Percentiles rank a stretch among this genome's conserved stretches.
These are phyloP conservation scores for Dicerorhinus sumatrensis DNA, from an alignment of 2,113 vertebrate species.

Conservation along the genomic window DNA sequence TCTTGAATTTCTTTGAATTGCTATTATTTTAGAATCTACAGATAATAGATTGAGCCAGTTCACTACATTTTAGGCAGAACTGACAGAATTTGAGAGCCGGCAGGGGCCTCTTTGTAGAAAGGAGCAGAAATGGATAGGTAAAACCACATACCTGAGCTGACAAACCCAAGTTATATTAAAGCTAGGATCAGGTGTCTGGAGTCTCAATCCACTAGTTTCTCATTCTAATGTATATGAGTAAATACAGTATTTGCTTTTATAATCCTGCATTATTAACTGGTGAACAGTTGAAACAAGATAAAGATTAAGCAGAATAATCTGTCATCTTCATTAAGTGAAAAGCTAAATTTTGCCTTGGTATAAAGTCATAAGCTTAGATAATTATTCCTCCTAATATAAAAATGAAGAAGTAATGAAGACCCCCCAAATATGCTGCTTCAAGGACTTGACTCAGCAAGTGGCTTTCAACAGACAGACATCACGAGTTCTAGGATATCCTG, in stretches of 20 bases:
- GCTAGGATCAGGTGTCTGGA: background rate
- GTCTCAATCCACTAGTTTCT: background rate
- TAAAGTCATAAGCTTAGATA: background rate
- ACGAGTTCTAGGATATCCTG: background rate
- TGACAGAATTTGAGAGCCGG: background rate
- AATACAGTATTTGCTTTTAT: background rate
- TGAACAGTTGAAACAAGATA: background rate
- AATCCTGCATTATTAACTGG: background rate
- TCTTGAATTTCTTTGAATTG: background rate
- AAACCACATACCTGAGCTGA: background rate
- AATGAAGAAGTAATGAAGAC: background rate
- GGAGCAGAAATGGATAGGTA: background rate
- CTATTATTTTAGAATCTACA: slow-evolving; percentile 9
- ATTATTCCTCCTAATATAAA: background rate
- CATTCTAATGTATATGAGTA: background rate
- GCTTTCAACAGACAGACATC: background rate
- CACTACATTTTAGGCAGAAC: background rate
- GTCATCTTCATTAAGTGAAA: background rate
- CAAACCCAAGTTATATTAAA: background rate
- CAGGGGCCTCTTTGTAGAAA: background rate
- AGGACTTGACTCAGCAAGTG: background rate
- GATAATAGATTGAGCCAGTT: background rate
- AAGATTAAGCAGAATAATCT: background rate
- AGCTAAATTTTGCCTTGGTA: background rate
- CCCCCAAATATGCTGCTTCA: background rate